A percentile compares a stretch with the other conserved stretches of the same genome.
Evolutionary conservation across 1,140 invertebrate genomes (phyloP).

Genomic region (Drosophila suzukii): DNA sequence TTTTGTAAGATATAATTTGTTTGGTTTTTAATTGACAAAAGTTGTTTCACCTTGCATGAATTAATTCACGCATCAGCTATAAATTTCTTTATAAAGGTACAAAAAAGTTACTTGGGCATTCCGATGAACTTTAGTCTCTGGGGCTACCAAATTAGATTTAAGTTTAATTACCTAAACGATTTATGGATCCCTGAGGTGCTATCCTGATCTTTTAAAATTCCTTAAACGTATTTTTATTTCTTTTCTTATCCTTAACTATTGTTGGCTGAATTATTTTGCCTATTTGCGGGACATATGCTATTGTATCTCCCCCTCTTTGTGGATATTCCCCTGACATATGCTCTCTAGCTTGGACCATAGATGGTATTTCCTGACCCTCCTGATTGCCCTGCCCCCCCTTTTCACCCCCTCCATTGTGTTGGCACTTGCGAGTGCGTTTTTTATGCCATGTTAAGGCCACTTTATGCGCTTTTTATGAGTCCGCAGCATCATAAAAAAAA

Average conservation of each 20-base stretch:
- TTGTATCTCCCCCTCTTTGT: neutral
- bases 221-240: constrained; percentile 17
- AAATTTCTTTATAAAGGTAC: neutral
- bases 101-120: neutral
- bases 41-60: neutral
- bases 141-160: neutral
- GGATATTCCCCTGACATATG: constrained; percentile 29
- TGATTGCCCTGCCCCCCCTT: no score
- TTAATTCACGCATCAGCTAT: neutral
- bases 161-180: constrained; percentile 33
- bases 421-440: constrained; percentile 77
- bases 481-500: constrained; percentile 75
- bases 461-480: constrained; percentile 80
- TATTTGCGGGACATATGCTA: constrained; percentile 23
- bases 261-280: constrained; percentile 15
- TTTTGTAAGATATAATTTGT: neutral
- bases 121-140: neutral
- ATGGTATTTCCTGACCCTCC: constrained; percentile 2
- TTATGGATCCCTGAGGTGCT: constrained; percentile 24
- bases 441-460: constrained; percentile 78
- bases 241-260: constrained; percentile 20
- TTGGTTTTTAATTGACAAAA: neutral
- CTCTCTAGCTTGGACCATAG: constrained; percentile 7
- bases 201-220: constrained; percentile 1
- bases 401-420: constrained; percentile 24